Conservation (phyloP, 2,797 vertebrate genomes). For the Phoxinus dragarum region DNA sequence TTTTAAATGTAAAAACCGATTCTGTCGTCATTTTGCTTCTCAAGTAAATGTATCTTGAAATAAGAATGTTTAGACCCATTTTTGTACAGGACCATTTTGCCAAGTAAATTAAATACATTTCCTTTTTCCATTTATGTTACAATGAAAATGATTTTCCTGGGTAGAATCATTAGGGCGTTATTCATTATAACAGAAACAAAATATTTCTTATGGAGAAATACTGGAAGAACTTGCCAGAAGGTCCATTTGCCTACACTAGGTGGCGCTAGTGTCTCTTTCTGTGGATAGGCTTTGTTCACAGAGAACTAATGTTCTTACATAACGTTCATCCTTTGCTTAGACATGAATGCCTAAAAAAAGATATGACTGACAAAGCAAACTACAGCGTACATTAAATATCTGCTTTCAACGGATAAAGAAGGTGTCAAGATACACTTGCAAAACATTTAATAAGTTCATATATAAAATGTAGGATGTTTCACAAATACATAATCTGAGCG, state of each 20-base stretch:
- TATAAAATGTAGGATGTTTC: conserved; percentile 74
- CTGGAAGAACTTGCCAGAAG: neutral
- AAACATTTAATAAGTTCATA: conserved; percentile 78
- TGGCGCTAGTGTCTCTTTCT: conserved; percentile 1
- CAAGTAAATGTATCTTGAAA: neutral
- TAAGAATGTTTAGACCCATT: neutral
- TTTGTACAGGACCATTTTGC: neutral
- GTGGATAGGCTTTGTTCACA: neutral
- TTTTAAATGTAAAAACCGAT: neutral
- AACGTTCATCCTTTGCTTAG: neutral
- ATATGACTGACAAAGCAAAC: neutral
- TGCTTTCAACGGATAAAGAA: conserved; percentile 20
- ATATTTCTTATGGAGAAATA: neutral
- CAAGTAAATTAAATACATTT: neutral
- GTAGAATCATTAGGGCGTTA: neutral
- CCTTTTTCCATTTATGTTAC: neutral
- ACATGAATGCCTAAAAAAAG: neutral
- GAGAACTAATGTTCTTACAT: no score
- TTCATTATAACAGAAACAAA: neutral
- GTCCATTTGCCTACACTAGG: neutral
- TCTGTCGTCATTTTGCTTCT: no score
- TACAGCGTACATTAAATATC: neutral
- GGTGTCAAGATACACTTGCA: conserved; percentile 65
- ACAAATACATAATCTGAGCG: conserved; percentile 71
- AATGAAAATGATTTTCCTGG: neutral